Evolutionary conservation across 2,113 vertebrate genomes (phyloP), one percentile per base, ranked within the genome.

Genomic region (Elanoides forficatus): DNA sequence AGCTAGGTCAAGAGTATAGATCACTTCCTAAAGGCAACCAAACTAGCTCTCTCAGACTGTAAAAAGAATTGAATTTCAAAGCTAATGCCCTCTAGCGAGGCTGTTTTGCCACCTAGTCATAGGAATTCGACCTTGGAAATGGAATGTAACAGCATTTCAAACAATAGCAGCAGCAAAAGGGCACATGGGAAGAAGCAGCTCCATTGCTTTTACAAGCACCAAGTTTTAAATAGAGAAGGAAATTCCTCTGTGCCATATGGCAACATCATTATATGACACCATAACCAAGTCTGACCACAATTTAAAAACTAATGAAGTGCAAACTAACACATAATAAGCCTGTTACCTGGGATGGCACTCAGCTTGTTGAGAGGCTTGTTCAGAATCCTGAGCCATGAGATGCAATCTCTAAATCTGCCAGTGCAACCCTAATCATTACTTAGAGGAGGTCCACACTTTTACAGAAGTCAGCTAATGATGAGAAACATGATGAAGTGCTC

Each of bases 351-450:
- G 84, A 65, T n/a, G 42, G 59, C 60, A 53, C 50, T 87, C 52
- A 76, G 76, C 45, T 68, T 58, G 34, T 53, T 72, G 50, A 79
- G 43, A 58, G 60, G 60, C 40, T 79, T 81, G 45, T 42, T 94
- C 50, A 86, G 78, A 93, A 81, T 53, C 52, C 74, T 88, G 82
- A 59, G 38, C 78, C 82, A 80, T 8, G 32, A 90, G 53, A 52
- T n/a, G 47, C 27, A 55, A 48, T 68, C 58, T 72, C 93, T 96
- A 80, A 88, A 93, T 85, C 92, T 95, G 80, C 47, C 72, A 81
- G 36, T 29, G 56, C 48, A 93, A 50, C 63, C 53, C 62, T 90
- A 43, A 83, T 80, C 38, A 63, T 88, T 74, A 96, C 60, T 95
- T 60, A 63, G 30, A 81, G 45, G 59, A 13, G 36, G 47, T 11